Conservation (phyloP, 1,140 invertebrate genomes). For the Bombus fervidus region DNA sequence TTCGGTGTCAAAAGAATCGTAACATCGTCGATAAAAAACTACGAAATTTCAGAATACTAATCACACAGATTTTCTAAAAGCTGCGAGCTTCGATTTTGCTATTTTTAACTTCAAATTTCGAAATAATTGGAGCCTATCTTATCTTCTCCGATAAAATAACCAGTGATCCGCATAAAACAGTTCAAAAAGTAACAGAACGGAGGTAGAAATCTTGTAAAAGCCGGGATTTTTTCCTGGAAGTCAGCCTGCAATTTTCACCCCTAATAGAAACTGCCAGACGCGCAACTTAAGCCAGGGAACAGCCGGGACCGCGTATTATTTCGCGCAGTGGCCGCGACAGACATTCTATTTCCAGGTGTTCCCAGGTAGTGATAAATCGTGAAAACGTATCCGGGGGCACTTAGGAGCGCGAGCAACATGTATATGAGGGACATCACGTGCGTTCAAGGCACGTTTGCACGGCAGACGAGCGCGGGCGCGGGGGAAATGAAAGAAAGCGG, state of each 20-base stretch:
- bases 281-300: slow-evolving; percentile 7
- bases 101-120: too few species aligned
- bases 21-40: too few species aligned
- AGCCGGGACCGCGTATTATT: slow-evolving; percentile 25
- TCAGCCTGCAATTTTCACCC: not conserved
- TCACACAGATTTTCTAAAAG: too few species aligned
- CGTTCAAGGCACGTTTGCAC: slow-evolving; percentile 56
- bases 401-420: slow-evolving; percentile 47
- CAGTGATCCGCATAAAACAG: too few species aligned
- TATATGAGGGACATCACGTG: slow-evolving; percentile 59
- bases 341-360: slow-evolving; percentile 61
- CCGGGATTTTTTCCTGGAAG: not conserved
- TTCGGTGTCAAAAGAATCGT: too few species aligned
- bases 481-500: slow-evolving; percentile 6
- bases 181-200: not conserved
- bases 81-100: too few species aligned
- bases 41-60: too few species aligned
- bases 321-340: slow-evolving; percentile 7
- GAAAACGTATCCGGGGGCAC: slow-evolving; percentile 53
- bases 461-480: slow-evolving; percentile 40
- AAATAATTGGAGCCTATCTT: too few species aligned
- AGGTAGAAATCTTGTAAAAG: not conserved
- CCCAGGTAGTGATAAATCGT: slow-evolving; percentile 56
- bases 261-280: not conserved
- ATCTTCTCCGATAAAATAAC: too few species aligned